Evolutionary conservation across 2,113 vertebrate genomes (phyloP).

Genomic region (Gadus macrocephalus): DNA sequence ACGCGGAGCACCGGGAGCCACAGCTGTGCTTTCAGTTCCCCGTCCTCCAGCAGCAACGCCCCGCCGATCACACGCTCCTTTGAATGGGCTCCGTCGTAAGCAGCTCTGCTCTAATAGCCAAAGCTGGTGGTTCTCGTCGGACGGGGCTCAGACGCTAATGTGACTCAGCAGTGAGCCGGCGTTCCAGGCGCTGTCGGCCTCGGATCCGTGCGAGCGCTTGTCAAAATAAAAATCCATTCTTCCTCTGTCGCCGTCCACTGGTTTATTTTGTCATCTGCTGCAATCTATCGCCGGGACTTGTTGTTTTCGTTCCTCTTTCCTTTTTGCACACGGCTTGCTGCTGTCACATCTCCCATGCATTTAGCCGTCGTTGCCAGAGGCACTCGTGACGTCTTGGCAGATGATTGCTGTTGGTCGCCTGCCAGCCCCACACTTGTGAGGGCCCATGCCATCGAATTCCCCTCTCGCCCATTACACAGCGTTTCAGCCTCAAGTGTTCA

Average conservation of each 20-base stretch:
- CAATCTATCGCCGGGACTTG: too few relatives aligned
- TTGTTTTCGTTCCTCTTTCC: too few relatives aligned
- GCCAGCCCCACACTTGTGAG: conserved; percentile 10
- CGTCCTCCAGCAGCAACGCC: conserved; percentile 24
- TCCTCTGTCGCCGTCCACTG: too few relatives aligned
- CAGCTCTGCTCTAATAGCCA: conserved; percentile 34
- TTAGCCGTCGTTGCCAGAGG: neutral
- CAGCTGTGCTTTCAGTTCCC: conserved; percentile 43
- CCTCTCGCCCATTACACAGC: neutral
- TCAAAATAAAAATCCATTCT: neutral
- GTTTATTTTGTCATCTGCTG: too few relatives aligned
- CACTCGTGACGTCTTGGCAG: conserved; percentile 14
- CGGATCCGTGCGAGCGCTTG: neutral
- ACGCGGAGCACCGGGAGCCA: conserved; percentile 50
- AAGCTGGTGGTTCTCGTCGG: neutral
- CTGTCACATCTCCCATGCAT: too few relatives aligned
- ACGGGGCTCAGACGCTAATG: neutral
- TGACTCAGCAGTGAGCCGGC: conserved; percentile 1
- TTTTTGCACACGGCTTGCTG: too few relatives aligned
- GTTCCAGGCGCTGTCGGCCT: neutral
- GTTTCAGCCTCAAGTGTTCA: conserved; percentile 28
- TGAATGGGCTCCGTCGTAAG: conserved; percentile 25
- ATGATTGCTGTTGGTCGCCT: conserved; percentile 3
- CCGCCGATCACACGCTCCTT: conserved; percentile 33
- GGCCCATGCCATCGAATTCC: neutral